Evolutionary conservation across 2,113 vertebrate genomes (phyloP).

Genomic region (Chiloscyllium plagiosum): DNA sequence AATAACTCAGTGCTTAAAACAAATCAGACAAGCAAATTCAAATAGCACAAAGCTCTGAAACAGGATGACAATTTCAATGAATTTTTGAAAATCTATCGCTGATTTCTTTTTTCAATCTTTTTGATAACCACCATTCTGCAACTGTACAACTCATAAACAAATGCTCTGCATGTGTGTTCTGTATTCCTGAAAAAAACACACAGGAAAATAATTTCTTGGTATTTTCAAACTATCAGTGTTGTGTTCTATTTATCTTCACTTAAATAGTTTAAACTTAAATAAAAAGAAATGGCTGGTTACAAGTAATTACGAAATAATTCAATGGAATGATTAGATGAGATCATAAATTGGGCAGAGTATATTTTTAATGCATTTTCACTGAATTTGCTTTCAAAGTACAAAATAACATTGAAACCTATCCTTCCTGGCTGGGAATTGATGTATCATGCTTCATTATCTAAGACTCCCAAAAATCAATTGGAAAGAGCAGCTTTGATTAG

Average conservation of each 20-base stretch:
- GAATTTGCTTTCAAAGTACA: neutral
- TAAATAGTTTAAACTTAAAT: neutral
- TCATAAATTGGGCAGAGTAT: neutral
- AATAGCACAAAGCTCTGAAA: neutral
- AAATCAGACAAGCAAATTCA: neutral
- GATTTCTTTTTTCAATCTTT: neutral
- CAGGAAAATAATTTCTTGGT: neutral
- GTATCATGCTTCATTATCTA: neutral
- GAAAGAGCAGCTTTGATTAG: neutral
- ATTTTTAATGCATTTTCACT: neutral
- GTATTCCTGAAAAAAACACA: neutral
- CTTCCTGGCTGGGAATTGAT: neutral
- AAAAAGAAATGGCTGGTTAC: neutral
- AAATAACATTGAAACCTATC: neutral
- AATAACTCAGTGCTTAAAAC: neutral
- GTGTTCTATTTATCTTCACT: neutral
- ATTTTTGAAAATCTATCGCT: no score
- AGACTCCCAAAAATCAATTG: neutral
- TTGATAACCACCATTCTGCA: neutral
- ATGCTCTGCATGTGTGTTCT: neutral
- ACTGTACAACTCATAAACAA: neutral
- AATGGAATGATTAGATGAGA: neutral
- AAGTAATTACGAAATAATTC: neutral
- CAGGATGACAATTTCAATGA: neutral
- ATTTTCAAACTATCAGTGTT: neutral